These are phyloP conservation scores for Pterobdella sp. DNA, from an alignment of 2,888 invertebrate species.

Conservation along the genomic window DNA sequence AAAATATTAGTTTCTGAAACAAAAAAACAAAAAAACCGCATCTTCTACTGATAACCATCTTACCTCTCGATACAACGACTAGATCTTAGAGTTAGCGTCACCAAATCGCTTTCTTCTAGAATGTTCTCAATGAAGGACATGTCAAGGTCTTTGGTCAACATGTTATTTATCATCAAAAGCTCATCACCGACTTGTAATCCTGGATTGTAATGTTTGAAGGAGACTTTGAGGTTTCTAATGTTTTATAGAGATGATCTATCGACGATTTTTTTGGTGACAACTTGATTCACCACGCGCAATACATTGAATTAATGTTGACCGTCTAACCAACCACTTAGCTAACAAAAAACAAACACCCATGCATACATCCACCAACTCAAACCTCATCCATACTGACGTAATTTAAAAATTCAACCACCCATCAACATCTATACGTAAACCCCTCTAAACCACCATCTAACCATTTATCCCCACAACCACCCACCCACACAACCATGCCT, in stretches of 20 bases:
- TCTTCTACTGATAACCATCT: constrained; percentile 57
- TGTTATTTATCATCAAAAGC: constrained; percentile 96
- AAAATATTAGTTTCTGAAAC: too few species aligned
- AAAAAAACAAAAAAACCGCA: too few species aligned
- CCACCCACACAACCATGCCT: too few species aligned
- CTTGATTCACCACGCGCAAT: too few species aligned
- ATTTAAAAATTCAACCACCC: neutral
- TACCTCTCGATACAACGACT: constrained; percentile 68
- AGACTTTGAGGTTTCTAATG: too few species aligned
- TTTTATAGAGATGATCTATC: too few species aligned
- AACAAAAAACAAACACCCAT: neutral
- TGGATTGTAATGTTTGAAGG: too few species aligned
- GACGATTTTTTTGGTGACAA: too few species aligned
- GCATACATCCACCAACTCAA: neutral
- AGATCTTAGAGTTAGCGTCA: constrained; percentile 93
- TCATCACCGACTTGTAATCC: constrained; percentile 95
- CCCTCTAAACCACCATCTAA: neutral
- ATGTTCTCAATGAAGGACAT: constrained; percentile 98
- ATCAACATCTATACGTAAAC: neutral
- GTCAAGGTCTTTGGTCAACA: constrained; percentile 92
- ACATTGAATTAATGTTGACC: too few species aligned
- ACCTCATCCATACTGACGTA: neutral
- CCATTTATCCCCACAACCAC: too few species aligned
- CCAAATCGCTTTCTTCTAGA: constrained; percentile 81
- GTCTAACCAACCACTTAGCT: constrained; percentile 52